These are phyloP conservation scores for Mirza zaza DNA, from an alignment of 2,113 vertebrate species.

Conservation along the genomic window DNA sequence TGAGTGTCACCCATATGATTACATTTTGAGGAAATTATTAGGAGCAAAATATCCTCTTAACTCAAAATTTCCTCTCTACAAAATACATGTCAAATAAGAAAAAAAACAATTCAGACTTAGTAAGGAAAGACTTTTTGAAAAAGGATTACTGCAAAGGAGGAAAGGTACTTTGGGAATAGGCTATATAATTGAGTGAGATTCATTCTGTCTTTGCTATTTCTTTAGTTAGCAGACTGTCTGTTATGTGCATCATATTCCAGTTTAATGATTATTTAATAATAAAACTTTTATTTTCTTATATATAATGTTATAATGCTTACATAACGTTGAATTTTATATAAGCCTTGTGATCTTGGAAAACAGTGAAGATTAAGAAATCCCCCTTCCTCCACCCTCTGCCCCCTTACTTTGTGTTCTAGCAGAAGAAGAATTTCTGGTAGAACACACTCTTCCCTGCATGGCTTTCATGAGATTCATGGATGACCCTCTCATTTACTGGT, in stretches of 20 bases:
- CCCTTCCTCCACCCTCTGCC: not conserved
- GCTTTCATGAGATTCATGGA: not conserved
- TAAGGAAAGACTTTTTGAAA: not conserved
- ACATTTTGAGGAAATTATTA: not conserved
- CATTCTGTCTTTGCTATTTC: not conserved
- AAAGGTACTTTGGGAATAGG: not conserved
- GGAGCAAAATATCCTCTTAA: not conserved
- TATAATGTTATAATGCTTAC: not conserved
- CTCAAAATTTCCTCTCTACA: not conserved
- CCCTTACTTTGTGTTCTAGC: not conserved
- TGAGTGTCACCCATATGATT: not conserved
- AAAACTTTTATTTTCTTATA: not conserved
- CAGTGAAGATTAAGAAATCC: not conserved
- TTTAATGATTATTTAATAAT: not conserved
- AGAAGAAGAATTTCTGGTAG: not conserved
- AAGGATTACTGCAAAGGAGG: not conserved
- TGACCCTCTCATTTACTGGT: not conserved
- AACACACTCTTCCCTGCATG: not conserved
- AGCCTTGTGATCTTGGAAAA: not conserved
- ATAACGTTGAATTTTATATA: not conserved
- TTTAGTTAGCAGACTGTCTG: not conserved
- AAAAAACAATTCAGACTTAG: not conserved
- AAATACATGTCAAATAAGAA: not conserved
- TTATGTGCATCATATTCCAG: not conserved
- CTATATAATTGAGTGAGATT: not conserved